phyloP scores from a whole-genome alignment of 1,140 invertebrate species.

The Globodera ellingtonae region DNA sequence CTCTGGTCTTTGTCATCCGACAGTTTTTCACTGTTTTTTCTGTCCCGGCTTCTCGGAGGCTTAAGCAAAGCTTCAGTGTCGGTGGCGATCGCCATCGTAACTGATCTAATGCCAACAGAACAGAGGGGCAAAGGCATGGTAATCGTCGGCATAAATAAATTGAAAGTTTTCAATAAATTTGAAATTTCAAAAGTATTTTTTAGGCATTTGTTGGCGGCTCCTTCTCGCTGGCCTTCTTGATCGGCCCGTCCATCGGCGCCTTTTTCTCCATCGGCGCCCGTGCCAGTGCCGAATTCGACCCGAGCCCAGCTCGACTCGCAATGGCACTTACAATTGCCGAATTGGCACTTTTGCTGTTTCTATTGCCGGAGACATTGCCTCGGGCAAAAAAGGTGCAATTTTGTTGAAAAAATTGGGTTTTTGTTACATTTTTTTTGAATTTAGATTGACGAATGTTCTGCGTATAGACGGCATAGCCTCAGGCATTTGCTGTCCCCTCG shows the following conservation, averaged over 20 bases:
- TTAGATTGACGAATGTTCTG: slow-evolving; percentile 69
- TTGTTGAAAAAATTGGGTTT: background rate
- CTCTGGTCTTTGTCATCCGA: slow-evolving; percentile 81
- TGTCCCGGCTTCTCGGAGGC: slow-evolving; percentile 88
- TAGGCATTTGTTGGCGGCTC: slow-evolving; percentile 92
- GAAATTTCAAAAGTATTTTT: slow-evolving; percentile 12
- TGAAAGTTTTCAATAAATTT: too few species aligned
- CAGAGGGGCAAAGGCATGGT: slow-evolving; percentile 91
- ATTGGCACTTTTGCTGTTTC: slow-evolving; percentile 77
- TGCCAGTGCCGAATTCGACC: slow-evolving; percentile 73
- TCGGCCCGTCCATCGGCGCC: slow-evolving; percentile 92
- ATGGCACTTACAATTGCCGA: slow-evolving; percentile 78
- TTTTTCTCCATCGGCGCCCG: slow-evolving; percentile 78
- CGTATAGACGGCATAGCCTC: background rate
- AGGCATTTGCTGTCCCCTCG: slow-evolving; percentile 70
- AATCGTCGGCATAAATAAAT: slow-evolving; percentile 58
- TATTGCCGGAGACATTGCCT: slow-evolving; percentile 80
- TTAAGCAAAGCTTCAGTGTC: slow-evolving; percentile 95
- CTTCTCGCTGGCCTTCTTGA: slow-evolving; percentile 93
- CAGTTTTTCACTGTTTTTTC: slow-evolving; percentile 86
- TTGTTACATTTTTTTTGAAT: background rate
- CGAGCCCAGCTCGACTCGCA: slow-evolving; percentile 83
- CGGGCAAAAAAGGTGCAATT: slow-evolving; percentile 18
- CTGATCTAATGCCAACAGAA: slow-evolving; percentile 82
- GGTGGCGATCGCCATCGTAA: slow-evolving; percentile 89